Base-by-base conservation (phyloP, 64 coral and sea anemone genomes). In the Actinia equina region DNA sequence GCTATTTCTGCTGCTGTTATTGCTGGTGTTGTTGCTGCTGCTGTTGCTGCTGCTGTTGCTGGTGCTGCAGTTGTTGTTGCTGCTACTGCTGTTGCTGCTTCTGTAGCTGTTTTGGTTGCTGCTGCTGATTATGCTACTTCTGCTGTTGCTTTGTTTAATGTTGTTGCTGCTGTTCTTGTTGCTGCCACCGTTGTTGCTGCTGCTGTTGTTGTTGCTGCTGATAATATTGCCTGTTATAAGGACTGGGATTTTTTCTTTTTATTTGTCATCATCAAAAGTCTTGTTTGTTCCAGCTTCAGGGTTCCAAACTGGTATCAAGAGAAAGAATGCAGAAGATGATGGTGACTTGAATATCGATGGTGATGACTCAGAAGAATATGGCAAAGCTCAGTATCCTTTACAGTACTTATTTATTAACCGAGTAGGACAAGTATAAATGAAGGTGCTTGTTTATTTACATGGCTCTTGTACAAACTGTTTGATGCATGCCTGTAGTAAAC, bases 301-400 rank as follows among this genome's bases (percentile, higher is more conserved):
- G 5, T 93, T 96, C 80, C 91, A 93, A 27, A 96, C 94, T 10
- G 69, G 85, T 16, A 93, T 86, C 49, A 96, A 93, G 81, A 82
- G 94, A 51, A 93, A 93, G 64, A 93, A 61, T 76, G 82, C 90
- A 17, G 94, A 90, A 64, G 94, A 96, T 63, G 94, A 90, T 55
- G 85, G 67, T 61, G 94, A 96, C 60, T 78, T 96, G 30, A 89
- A 96, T 58, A 96, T 96, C 26, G 94, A 96, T 61, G 94, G 94
- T 6, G 94, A 96, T 90, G 94, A 96, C 42, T 89, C 91, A 17
- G 92, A 96, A 80, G 94, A 93, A 18, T 96, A 93, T 67, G 94
- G 94, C 44, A 96, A 93, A 87, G 91, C 94, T 86, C 94, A 96
- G 94, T 96, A 96, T 96, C 94, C 94, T 92, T 13, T 51, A 26